These are phyloP conservation scores for Reticulitermes speratus DNA, from an alignment of 1,140 invertebrate species.

Conservation along the genomic window DNA sequence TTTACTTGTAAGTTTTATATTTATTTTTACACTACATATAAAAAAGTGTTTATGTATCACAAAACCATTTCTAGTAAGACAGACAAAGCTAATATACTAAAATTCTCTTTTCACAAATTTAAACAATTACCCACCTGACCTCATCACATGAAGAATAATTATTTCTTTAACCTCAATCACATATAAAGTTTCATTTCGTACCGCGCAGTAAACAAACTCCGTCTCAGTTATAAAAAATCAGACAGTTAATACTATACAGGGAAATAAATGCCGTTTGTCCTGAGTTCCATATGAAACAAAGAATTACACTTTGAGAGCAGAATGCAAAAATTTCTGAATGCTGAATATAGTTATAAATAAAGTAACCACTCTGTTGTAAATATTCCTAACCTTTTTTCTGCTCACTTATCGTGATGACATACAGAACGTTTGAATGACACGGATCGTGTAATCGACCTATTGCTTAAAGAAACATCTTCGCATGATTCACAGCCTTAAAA, in stretches of 20 bases:
- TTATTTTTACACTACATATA: not conserved
- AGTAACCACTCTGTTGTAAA: no score
- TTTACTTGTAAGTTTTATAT: not conserved
- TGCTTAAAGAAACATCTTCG: not conserved
- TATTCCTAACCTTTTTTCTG: not conserved
- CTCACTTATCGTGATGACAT: not conserved
- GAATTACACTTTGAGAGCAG: no score
- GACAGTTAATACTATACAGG: no score
- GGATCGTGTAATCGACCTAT: not conserved
- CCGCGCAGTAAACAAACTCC: no score
- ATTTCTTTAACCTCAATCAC: not conserved
- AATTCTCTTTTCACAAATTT: not conserved
- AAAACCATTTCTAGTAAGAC: not conserved
- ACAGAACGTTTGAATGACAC: not conserved
- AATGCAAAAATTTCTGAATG: no score
- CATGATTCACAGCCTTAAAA: slow-evolving; percentile 7
- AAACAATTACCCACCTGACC: not conserved
- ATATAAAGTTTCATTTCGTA: not conserved
- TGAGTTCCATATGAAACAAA: no score
- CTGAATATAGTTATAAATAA: no score
- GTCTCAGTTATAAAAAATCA: no score
- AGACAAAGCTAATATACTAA: not conserved
- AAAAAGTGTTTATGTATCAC: not conserved
- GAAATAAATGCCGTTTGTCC: no score
- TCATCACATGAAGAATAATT: no score